Conservation (phyloP, 2,888 invertebrate genomes). For the Meloe dianella region DNA sequence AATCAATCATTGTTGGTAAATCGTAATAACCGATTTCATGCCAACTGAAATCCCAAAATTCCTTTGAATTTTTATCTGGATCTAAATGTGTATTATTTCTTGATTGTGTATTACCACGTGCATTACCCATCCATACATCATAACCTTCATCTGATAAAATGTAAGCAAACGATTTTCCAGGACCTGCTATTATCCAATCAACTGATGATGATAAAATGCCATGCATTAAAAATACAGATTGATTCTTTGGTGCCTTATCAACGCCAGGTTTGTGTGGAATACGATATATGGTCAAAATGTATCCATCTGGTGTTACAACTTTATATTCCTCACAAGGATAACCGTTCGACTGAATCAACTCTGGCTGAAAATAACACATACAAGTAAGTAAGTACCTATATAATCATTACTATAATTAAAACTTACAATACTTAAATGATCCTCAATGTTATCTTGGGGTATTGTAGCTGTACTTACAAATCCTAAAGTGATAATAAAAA, state of each 20-base stretch:
- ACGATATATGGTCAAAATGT: conserved; percentile 62
- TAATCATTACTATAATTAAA: neutral
- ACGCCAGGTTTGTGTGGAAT: conserved; percentile 60
- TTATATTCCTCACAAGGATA: conserved; percentile 54
- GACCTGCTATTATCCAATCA: conserved; percentile 65
- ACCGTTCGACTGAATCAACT: conserved; percentile 53
- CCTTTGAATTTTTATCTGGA: conserved; percentile 48
- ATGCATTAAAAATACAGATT: conserved; percentile 59
- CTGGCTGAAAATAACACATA: conserved; percentile 44
- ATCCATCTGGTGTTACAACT: conserved; percentile 62
- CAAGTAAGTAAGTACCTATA: too few species aligned
- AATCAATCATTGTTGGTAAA: too few species aligned
- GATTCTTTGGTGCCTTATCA: conserved; percentile 59
- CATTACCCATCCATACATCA: conserved; percentile 68
- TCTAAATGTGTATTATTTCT: conserved; percentile 59
- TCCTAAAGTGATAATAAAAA: neutral
- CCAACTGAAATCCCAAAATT: conserved; percentile 66
- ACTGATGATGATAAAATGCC: conserved; percentile 62
- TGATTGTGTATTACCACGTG: conserved; percentile 65
- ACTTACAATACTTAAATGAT: conserved; percentile 10
- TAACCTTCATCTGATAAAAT: conserved; percentile 59
- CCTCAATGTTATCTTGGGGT: neutral
- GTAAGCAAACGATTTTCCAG: conserved; percentile 62
- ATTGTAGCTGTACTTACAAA: neutral
- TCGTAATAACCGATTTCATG: conserved; percentile 78